Evolutionary conservation across 2,888 invertebrate species (phyloP), one percentile per base, ranked within the genome.

Genomic region (Lathronympha strigana): DNA sequence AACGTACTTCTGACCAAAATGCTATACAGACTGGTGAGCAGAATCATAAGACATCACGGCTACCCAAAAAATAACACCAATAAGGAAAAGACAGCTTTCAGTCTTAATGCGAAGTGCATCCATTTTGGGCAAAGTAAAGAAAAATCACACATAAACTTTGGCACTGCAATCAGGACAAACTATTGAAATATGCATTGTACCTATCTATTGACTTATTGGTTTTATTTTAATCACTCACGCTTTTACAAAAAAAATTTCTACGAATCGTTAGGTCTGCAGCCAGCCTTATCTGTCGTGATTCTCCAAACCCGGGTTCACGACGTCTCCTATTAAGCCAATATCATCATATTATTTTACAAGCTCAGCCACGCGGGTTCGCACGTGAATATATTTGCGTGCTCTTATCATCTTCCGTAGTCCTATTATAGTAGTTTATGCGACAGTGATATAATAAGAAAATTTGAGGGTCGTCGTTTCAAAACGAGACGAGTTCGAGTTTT

Each of bases 301-400:
- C 13, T 50, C 43, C 50, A 45, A 51, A 53, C 51, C 11, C 51
- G 33, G 49, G 28, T 63, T 57, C 61, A 61, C 61, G 61, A 63
- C 63, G 63, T 40, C 51, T 53, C 64, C 58, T 60, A 60, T 64
- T 64, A 63, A 53, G 58, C 64, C 64, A 64, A 64, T 64, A 63
- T 63, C 63, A 64, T 64, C 63, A 55, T 55, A 63, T 60, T 60
- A 60, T 64, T 60, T 60, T 60, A 60, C 58, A 60, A 64, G 64
- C 60, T n/a, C 43, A 9, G 2, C 57, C 63, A 17, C 58, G 58
- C 60, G 43, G 19, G 47, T 43, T 19, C 58, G 58, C 47, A 43
- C 58, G 64, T 53, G 45, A 36, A 45, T 64, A 53, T 47, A 60
- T 58, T 64, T 45, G 53, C 60, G 45, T 60, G 60, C 43, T 11